phyloP scores from a whole-genome alignment of 2,113 vertebrate genomes.

The Tenebrosternarchus preto region DNA sequence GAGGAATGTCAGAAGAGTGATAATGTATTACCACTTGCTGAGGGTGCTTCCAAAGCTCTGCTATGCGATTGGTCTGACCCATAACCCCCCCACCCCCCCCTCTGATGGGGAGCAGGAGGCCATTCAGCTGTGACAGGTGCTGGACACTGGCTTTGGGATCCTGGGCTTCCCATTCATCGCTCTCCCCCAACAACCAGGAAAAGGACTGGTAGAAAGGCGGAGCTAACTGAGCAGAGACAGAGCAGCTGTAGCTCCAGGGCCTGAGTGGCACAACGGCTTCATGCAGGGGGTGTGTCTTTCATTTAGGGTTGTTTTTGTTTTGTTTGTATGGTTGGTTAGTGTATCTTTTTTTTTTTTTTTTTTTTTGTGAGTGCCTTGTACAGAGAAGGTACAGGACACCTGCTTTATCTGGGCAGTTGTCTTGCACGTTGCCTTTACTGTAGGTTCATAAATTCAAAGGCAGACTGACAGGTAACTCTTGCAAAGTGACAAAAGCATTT shows the following conservation, averaged over 20 bases:
- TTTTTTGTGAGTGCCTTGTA: conserved; percentile 59
- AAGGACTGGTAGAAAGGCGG: conserved; percentile 61
- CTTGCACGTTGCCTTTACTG: conserved; percentile 5
- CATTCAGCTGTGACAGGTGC: conserved; percentile 36
- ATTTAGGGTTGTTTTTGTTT: conserved; percentile 12
- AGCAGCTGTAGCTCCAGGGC: not conserved
- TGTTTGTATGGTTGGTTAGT: not conserved
- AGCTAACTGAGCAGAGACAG: conserved; percentile 33
- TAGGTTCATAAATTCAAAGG: conserved; percentile 17
- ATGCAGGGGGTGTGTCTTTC: conserved; percentile 26
- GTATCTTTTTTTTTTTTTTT: too few relatives aligned
- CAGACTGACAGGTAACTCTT: conserved; percentile 45
- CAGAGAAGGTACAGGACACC: conserved; percentile 52
- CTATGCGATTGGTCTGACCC: not conserved
- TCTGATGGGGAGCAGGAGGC: conserved; percentile 30
- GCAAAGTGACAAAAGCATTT: conserved; percentile 36
- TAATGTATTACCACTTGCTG: conserved; percentile 13
- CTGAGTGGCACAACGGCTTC: not conserved
- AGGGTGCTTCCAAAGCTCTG: conserved; percentile 40
- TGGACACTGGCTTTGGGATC: conserved; percentile 21
- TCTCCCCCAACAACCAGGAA: conserved; percentile 48
- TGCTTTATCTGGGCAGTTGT: not conserved
- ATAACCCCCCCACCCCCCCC: not conserved
- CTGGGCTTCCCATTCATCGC: conserved; percentile 31
- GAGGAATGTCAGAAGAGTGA: conserved; percentile 21